Base-by-base conservation (phyloP, 2,113 vertebrate species). In the Gymnocephalus cernua region DNA sequence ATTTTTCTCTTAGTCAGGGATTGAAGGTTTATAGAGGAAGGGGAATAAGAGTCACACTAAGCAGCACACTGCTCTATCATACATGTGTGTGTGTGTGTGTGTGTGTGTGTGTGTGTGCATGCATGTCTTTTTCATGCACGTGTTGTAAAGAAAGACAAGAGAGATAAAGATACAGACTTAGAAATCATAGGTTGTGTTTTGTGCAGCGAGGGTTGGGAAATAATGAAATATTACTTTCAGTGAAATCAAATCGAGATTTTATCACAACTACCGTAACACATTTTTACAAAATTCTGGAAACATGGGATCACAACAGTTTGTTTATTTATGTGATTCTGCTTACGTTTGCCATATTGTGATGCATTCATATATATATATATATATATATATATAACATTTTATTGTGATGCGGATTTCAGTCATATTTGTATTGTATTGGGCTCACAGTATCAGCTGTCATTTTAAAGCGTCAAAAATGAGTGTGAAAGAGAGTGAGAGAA, bases 1-100 rank as follows among this genome's bases (percentile, higher is more conserved):
- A 84, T 81, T 77, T 85, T 82, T 79, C 56, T 44, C 78, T 78
- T 62, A 51, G 74, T 73, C 38, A 32, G 41, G 79, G 92, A 94
- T 93, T 91, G 91, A 91, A 89, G 90, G 85, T 91, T 93, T 91
- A 91, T 72, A 76, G 80, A 72, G 69, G 38, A 83, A 62, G 45
- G 76, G 76, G 89, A 87, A 88, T 89, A 85, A 92, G 90, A 83
- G 80, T 80, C 59, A 80, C 80, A 59, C 77, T 81, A 82, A 82
- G 90, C 87, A 86, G 82, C 63, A 29, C 68, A 50, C 51, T 83
- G 79, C 68, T 68, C 53, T 67, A 67, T 51, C 58, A 23, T 56
- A 70, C 80, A 87, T 6, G 67, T 92, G 86, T 51, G 56, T n/a
- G n/a, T 68, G 45, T 64, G 41, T 59, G 65, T 44, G 25, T 61